Base-by-base conservation (phyloP, 2,113 vertebrate species). In the Trachemys scripta region DNA sequence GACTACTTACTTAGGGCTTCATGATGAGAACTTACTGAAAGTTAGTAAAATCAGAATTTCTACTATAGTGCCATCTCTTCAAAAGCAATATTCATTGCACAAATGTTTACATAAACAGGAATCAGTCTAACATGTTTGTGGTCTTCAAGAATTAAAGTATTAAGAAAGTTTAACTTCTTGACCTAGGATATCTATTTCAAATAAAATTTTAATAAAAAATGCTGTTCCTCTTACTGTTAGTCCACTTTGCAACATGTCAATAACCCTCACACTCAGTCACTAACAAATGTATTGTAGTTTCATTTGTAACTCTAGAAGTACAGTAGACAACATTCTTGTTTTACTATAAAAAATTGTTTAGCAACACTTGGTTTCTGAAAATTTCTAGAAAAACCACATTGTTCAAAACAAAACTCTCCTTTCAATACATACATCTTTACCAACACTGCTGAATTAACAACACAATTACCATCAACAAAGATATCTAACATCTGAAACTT, bases 101-200 rank as follows among this genome's bases (percentile, higher is more conserved):
- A 75, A 29, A 57, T 6, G 1, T 80, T n/a, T 81, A 27, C 9
- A 35, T 90, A 80, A 56, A 78, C 6, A 3, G 25, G 42, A 47
- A 47, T 47, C 5, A 10, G 4, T 69, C 3, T 42, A 22, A 38
- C 19, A 2, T 0, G 0, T 65, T 56, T 85, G 10, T 69, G 80
- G 38, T 10, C 24, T 53, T 51, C 51, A 59, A 54, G 3, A 79
- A 6, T 80, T 49, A 42, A 38, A 54, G 7, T 25, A 24, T 2
- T 24, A 42, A 72, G 69, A 53, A 24, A 80, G 6, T 49, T 65
- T 22, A 81, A 91, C 7, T 57, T 35, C 35, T 72, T 49, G 82
- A 80, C 19, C 35, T 20, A 69, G 45, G 20, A 78, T 53, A 86
- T 50, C 2, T 31, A 29, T 2, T 57, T 82, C 80, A 42, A 82